Percentiles rank a stretch among this genome's conserved stretches.
Conservation (phyloP, 2,888 invertebrate genomes). For the Lasioglossum oenotherae region DNA sequence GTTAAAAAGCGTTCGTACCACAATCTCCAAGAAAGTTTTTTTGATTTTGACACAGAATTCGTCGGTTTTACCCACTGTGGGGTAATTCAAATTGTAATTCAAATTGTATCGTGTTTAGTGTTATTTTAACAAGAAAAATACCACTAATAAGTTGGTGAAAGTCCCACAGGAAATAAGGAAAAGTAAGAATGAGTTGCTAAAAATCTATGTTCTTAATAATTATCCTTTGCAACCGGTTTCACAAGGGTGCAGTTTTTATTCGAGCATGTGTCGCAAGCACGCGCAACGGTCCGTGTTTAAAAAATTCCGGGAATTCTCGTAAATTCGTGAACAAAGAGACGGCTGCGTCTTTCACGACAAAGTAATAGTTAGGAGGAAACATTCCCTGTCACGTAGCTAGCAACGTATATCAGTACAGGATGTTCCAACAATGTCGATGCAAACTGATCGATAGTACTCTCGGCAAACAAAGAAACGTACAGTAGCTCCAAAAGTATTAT, state of each 20-base stretch:
- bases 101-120: no score
- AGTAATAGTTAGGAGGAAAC: neutral
- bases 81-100: no score
- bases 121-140: no score
- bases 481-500: neutral
- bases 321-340: constrained; percentile 4
- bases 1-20: no score
- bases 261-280: constrained; percentile 11
- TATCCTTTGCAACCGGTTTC: neutral
- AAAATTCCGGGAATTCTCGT: neutral
- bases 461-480: neutral
- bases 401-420: neutral
- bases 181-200: neutral
- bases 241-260: neutral
- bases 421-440: neutral
- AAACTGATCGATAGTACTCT: neutral
- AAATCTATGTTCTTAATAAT: neutral
- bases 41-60: no score
- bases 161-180: no score
- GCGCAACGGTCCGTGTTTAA: neutral
- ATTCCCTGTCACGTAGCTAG: neutral
- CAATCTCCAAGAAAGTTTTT: no score
- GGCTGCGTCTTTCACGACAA: neutral
- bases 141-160: no score
- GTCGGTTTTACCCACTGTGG: no score